Conservation (phyloP, 2,797 vertebrate species). For the Chelidonichthys spinosus region DNA sequence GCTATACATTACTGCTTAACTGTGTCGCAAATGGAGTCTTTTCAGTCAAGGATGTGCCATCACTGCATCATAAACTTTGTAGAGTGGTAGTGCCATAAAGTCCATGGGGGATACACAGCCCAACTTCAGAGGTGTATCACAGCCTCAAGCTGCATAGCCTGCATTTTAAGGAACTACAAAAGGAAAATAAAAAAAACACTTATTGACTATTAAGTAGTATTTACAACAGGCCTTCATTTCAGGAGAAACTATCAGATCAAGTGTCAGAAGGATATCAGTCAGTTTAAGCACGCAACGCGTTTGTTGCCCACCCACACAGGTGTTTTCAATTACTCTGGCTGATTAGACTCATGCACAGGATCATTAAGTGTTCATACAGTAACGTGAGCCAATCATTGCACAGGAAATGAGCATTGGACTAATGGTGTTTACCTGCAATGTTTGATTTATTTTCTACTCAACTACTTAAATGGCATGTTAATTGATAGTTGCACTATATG, state of each 20-base stretch:
- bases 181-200: background rate
- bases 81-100: slow-evolving; percentile 53
- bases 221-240: background rate
- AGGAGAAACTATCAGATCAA: background rate
- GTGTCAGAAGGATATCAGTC: background rate
- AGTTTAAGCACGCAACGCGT: background rate
- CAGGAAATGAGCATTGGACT: background rate
- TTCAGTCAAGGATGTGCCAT: slow-evolving; percentile 61
- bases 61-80: slow-evolving; percentile 61
- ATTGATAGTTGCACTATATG: background rate
- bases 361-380: slow-evolving; percentile 23
- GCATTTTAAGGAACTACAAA: slow-evolving; percentile 13
- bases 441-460: slow-evolving; percentile 4
- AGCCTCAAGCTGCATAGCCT: slow-evolving; percentile 42
- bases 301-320: slow-evolving; percentile 15
- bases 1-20: slow-evolving; percentile 65
- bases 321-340: slow-evolving; percentile 19
- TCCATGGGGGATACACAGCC: slow-evolving; percentile 40
- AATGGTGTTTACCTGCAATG: slow-evolving; percentile 24
- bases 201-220: background rate
- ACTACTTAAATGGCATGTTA: slow-evolving; percentile 1
- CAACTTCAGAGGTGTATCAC: slow-evolving; percentile 45
- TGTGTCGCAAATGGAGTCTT: slow-evolving; percentile 69
- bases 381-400: slow-evolving; percentile 26
- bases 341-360: slow-evolving; percentile 13